phyloP scores from a whole-genome alignment of 2,888 invertebrate species.

The Acrocyrtus sp. region DNA sequence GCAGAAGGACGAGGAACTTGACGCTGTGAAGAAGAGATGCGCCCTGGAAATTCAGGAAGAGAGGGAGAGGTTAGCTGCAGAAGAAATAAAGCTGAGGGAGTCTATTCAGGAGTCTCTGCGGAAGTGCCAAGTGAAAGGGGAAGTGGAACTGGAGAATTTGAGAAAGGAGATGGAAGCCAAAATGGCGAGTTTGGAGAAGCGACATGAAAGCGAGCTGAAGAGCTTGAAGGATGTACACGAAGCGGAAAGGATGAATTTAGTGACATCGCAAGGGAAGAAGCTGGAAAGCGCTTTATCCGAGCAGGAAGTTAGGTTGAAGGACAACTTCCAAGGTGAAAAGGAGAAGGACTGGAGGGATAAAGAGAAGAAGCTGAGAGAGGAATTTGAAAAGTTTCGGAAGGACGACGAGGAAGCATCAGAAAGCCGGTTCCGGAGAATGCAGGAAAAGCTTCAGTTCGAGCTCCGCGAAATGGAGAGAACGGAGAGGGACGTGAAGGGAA shows the following conservation, averaged over 20 bases:
- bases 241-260: slow-evolving; percentile 74
- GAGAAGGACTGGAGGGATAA: slow-evolving; percentile 83
- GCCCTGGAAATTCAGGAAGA: slow-evolving; percentile 59
- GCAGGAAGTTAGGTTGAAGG: slow-evolving; percentile 76
- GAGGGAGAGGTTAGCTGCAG: slow-evolving; percentile 51
- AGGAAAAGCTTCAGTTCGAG: slow-evolving; percentile 81
- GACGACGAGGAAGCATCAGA: slow-evolving; percentile 74
- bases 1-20: slow-evolving; percentile 55
- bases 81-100: slow-evolving; percentile 55
- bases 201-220: slow-evolving; percentile 68
- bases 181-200: slow-evolving; percentile 67
- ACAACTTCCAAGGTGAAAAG: slow-evolving; percentile 77
- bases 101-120: slow-evolving; percentile 55
- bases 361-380: slow-evolving; percentile 76
- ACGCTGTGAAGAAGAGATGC: slow-evolving; percentile 46
- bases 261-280: slow-evolving; percentile 73
- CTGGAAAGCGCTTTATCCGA: slow-evolving; percentile 73
- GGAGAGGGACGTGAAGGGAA: slow-evolving; percentile 74
- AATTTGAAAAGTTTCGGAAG: slow-evolving; percentile 68
- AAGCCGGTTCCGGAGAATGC: slow-evolving; percentile 73
- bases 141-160: slow-evolving; percentile 57
- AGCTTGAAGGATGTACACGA: slow-evolving; percentile 73
- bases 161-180: slow-evolving; percentile 69
- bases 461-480: slow-evolving; percentile 75
- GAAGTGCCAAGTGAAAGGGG: slow-evolving; percentile 59